Evolutionary conservation across 2,797 vertebrate genomes (phyloP), one percentile per base, ranked within the genome.

Genomic region (Halcyon chelicuti): DNA sequence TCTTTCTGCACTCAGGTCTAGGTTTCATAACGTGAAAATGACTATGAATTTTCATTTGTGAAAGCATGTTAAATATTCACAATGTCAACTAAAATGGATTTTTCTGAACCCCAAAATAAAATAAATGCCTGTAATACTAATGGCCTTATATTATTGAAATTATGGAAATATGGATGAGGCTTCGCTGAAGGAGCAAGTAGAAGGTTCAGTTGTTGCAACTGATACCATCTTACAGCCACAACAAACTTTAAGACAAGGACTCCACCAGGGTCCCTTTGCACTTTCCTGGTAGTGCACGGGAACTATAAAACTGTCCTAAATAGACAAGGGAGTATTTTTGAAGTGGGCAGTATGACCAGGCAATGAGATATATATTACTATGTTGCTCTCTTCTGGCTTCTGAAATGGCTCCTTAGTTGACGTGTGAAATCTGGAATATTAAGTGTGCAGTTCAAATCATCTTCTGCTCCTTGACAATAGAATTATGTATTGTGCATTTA

Each of bases 51-150:
- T 94, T 87, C 7, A 74, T 60, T 77, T 91, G 19, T 39, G n/a
- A 79, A 87, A 85, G 2, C 31, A 74, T 1, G 3, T n/a, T 73
- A 80, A 74, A 61, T 65, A 82, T 74, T 79, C 39, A 51, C 31
- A 84, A 17, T 42, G 25, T 10, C 31, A 57, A 74, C 57, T 76
- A 28, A 81, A 94, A 65, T 26, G 17, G 3, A 72, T 84, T 78
- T 90, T 92, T 73, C 60, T 68, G n/a, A 66, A 82, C 11, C 11
- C 8, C 39, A 54, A 33, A 94, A 39, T 61, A 89, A 94, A 86
- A 65, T 18, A 87, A 78, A 22, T 1, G 2, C 15, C 14, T 81
- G 9, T 58, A 42, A 72, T 25, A 88, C 73, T 44, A 89, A 52
- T n/a, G 12, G 4, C 4, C 25, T 82, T 28, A 46, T 44, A 17